phyloP scores from a whole-genome alignment of 2,113 vertebrate genomes.

The Aegotheles bennettii region DNA sequence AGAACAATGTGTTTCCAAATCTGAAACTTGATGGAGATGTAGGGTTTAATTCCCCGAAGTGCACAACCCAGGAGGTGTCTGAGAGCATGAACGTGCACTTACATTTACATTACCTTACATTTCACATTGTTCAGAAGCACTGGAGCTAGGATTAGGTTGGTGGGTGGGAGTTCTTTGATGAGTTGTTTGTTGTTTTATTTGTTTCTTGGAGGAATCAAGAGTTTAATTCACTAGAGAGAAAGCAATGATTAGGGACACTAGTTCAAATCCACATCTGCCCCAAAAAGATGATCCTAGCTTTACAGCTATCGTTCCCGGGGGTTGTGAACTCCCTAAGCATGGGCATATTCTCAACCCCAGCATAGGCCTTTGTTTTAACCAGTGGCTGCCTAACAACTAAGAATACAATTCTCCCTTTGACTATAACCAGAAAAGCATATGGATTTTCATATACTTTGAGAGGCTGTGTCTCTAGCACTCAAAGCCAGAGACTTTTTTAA shows the following conservation, averaged over 20 bases:
- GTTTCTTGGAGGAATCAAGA: neutral
- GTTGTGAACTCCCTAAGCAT: neutral
- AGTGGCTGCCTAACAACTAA: neutral
- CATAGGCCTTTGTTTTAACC: neutral
- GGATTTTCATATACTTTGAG: neutral
- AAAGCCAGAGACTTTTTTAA: neutral
- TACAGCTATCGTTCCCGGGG: neutral
- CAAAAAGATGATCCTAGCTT: neutral
- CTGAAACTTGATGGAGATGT: neutral
- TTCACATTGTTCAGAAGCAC: neutral
- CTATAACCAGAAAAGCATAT: neutral
- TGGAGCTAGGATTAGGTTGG: neutral
- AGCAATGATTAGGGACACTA: neutral
- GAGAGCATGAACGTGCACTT: neutral
- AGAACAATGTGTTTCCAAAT: neutral
- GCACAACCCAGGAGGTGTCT: neutral
- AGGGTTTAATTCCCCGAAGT: neutral
- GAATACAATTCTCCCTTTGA: neutral
- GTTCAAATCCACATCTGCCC: neutral
- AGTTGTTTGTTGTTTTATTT: neutral
- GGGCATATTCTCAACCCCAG: neutral
- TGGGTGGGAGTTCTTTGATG: accelerated
- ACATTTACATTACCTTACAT: neutral
- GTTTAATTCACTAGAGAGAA: neutral
- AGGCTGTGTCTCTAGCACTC: neutral